Conservation (phyloP, 2,888 invertebrate genomes). For the Lumbricus terrestris region DNA sequence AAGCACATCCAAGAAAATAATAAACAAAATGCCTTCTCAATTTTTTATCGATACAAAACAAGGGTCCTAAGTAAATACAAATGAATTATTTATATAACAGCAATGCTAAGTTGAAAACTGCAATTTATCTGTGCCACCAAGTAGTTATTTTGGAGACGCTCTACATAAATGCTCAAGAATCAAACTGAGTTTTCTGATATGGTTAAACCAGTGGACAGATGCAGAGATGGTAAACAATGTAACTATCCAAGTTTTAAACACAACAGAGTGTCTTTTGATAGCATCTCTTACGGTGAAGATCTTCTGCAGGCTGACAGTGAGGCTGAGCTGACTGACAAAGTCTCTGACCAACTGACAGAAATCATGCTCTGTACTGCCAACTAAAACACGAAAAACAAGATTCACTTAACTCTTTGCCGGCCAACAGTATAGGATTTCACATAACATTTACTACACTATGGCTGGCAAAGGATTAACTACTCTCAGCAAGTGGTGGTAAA, state of each 20-base stretch:
- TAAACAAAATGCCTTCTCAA: not conserved
- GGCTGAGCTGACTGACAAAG: constrained; percentile 8
- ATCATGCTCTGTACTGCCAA: not conserved
- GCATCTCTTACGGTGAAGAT: not conserved
- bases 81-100: not conserved
- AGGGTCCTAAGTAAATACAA: not conserved
- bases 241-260: not conserved
- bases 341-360: constrained; percentile 4
- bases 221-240: not conserved
- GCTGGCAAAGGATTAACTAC: too few species aligned
- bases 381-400: not conserved
- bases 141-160: not conserved
- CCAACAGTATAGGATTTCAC: too few species aligned
- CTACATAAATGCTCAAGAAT: not conserved
- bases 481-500: not conserved
- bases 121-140: not conserved
- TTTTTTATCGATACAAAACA: not conserved
- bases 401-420: too few species aligned
- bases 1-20: not conserved
- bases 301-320: not conserved
- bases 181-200: not conserved
- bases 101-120: not conserved
- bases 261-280: not conserved
- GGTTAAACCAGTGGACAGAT: not conserved
- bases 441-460: too few species aligned